Evolutionary conservation across 2,113 vertebrate species (phyloP).

Genomic region (Psittacus erithacus): DNA sequence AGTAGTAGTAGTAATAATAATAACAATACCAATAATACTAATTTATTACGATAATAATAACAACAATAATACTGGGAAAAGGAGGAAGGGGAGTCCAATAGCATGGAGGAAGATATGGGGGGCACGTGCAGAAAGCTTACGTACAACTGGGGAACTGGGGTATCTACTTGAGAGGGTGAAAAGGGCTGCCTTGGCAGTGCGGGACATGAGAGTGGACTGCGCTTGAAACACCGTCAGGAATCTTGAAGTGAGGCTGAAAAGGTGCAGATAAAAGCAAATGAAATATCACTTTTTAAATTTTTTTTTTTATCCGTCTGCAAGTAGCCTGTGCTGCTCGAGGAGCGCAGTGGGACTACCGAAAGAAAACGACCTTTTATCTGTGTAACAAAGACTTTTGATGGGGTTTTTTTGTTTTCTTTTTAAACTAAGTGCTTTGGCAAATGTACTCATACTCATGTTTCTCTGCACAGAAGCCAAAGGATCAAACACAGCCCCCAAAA

Average conservation of each 20-base stretch:
- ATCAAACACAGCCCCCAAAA: rapidly evolving
- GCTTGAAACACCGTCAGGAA: rapidly evolving
- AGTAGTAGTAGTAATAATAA: not conserved
- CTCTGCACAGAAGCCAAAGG: not conserved
- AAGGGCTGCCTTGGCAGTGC: not conserved
- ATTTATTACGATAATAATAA: not conserved
- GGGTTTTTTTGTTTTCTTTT: not conserved
- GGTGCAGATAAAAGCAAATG: not conserved
- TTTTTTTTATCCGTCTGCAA: too few relatives aligned
- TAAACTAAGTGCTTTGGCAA: not conserved
- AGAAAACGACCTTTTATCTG: not conserved
- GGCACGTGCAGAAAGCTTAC: not conserved
- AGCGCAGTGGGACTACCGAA: rapidly evolving
- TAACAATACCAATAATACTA: not conserved
- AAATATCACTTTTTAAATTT: not conserved
- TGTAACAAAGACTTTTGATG: not conserved
- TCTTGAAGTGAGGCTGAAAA: rapidly evolving
- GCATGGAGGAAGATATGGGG: not conserved
- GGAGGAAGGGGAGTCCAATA: not conserved
- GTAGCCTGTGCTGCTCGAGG: not conserved
- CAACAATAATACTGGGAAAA: not conserved
- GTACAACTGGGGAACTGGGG: not conserved
- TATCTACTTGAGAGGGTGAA: not conserved
- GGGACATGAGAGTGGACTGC: rapidly evolving
- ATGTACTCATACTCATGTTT: not conserved